Conservation (phyloP, 2,888 invertebrate genomes). For the Prosopocoilus inquinatus region DNA sequence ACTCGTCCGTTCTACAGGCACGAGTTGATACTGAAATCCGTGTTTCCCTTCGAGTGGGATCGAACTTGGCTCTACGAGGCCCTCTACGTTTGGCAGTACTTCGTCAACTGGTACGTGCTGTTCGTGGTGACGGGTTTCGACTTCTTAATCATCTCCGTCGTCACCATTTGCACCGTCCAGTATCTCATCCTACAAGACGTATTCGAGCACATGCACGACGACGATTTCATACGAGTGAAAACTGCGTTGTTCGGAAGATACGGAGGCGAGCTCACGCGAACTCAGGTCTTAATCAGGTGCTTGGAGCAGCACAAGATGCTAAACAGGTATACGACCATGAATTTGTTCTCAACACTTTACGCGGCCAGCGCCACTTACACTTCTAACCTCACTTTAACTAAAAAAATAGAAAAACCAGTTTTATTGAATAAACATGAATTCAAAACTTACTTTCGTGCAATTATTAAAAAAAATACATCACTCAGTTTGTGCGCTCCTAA, state of each 20-base stretch:
- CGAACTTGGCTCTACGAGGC: slow-evolving; percentile 20
- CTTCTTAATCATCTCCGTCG: slow-evolving; percentile 22
- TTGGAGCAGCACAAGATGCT: slow-evolving; percentile 10
- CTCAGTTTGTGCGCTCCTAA: too few relatives aligned
- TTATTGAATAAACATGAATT: too few relatives aligned
- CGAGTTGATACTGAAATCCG: not conserved
- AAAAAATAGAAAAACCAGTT: too few relatives aligned
- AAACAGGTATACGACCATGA: slow-evolving; percentile 4
- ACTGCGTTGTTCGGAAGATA: slow-evolving; percentile 1
- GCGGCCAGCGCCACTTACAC: too few relatives aligned
- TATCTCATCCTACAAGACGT: slow-evolving; percentile 20
- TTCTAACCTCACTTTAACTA: too few relatives aligned
- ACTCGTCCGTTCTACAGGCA: not conserved
- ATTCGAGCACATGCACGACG: not conserved
- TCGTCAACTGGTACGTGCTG: slow-evolving; percentile 15
- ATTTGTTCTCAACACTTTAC: too few relatives aligned
- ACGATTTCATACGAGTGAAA: not conserved
- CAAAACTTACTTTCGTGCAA: too few relatives aligned
- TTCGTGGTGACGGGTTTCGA: slow-evolving; percentile 25
- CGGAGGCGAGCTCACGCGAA: not conserved
- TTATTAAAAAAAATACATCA: too few relatives aligned
- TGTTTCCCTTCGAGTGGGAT: slow-evolving; percentile 19
- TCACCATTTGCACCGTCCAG: slow-evolving; percentile 19
- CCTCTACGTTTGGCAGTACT: slow-evolving; percentile 20
- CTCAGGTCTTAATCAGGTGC: slow-evolving; percentile 2